phyloP scores from a whole-genome alignment of 2,888 invertebrate species.

The Parnassius orleans region DNA sequence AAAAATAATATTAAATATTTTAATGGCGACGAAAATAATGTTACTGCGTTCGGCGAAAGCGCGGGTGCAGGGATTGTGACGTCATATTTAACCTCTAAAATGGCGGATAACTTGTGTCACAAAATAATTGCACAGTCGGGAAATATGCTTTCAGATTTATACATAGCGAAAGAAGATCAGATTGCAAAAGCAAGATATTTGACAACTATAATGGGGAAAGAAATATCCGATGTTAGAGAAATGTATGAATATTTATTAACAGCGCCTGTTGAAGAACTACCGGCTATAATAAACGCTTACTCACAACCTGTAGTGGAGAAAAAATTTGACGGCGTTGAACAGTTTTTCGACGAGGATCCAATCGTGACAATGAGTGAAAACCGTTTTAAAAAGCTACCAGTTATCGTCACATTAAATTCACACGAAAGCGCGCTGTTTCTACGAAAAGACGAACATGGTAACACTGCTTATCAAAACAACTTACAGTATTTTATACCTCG shows the following conservation, averaged over 20 bases:
- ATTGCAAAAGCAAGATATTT: slow-evolving; percentile 50
- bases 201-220: slow-evolving; percentile 48
- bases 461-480: slow-evolving; percentile 49
- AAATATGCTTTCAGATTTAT: slow-evolving; percentile 53
- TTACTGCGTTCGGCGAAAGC: slow-evolving; percentile 66
- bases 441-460: slow-evolving; percentile 42
- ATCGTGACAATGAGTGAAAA: slow-evolving; percentile 43
- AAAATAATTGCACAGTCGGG: slow-evolving; percentile 64
- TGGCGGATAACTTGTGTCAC: slow-evolving; percentile 53
- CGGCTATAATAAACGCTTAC: slow-evolving; percentile 44
- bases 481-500: slow-evolving; percentile 53
- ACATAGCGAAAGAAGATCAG: slow-evolving; percentile 52
- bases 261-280: slow-evolving; percentile 48
- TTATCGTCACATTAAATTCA: slow-evolving; percentile 47
- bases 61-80: slow-evolving; percentile 54
- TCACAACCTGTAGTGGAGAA: slow-evolving; percentile 61
- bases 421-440: slow-evolving; percentile 61
- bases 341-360: slow-evolving; percentile 54
- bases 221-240: slow-evolving; percentile 39
- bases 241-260: slow-evolving; percentile 50
- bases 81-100: slow-evolving; percentile 52
- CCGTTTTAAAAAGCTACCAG: slow-evolving; percentile 51
- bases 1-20: slow-evolving; percentile 56
- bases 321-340: slow-evolving; percentile 49
- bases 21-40: slow-evolving; percentile 57